Conservation (phyloP, 2,888 invertebrate species). For the Drosophila flavopinicola region DNA sequence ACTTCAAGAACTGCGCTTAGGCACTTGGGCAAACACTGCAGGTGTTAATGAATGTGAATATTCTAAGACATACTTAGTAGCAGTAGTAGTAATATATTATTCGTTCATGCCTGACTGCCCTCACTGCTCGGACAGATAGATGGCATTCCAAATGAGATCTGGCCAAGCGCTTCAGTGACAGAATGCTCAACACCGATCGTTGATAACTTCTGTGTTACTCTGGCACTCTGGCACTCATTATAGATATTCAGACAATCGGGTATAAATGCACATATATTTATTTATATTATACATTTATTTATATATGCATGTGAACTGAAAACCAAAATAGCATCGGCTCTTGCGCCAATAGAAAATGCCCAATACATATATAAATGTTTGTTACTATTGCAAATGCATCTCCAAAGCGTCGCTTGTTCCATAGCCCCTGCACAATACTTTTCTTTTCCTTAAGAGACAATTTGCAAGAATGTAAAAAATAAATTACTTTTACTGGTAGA, state of each 20-base stretch:
- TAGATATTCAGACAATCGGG: no score
- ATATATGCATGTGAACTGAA: no score
- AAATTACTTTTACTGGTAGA: not conserved
- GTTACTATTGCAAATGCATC: no score
- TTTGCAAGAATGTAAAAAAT: no score
- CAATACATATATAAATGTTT: not conserved
- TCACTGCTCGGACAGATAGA: conserved; percentile 9
- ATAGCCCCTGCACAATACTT: no score
- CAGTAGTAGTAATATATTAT: conserved; percentile 8
- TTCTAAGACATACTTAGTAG: conserved; percentile 6
- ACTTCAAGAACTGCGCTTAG: conserved; percentile 12
- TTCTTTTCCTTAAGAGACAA: no score
- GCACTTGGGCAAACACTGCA: conserved; percentile 10
- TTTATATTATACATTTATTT: not conserved
- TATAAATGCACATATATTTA: not conserved
- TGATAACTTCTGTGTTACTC: conserved; percentile 58
- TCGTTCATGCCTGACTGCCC: conserved; percentile 15
- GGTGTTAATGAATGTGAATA: conserved; percentile 32
- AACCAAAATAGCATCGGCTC: no score
- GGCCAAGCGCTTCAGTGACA: conserved; percentile 32
- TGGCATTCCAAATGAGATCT: conserved; percentile 25
- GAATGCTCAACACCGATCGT: conserved; percentile 43
- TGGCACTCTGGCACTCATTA: no score
- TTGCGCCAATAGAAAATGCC: no score
- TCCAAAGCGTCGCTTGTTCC: no score